phyloP scores from a whole-genome alignment of 2,888 invertebrate genomes.

The Apantesis nais region DNA sequence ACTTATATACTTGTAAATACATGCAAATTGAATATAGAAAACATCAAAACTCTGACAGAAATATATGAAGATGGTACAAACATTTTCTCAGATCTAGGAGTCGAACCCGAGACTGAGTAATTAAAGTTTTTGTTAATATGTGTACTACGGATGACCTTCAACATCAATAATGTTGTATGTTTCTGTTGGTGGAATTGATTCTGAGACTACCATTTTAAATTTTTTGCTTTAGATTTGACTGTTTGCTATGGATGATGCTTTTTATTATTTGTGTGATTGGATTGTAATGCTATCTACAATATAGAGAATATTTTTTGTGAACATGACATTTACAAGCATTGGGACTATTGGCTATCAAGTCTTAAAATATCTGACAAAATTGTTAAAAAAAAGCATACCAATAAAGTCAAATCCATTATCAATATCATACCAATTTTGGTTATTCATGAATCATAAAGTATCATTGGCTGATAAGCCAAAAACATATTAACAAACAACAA shows the following conservation, averaged over 20 bases:
- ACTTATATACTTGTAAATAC: too few species aligned
- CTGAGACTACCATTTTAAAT: neutral
- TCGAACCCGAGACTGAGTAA: too few species aligned
- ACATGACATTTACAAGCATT: neutral
- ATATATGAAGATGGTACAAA: too few species aligned
- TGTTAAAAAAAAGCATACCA: conserved; percentile 19
- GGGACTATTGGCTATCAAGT: neutral
- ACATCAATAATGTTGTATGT: neutral
- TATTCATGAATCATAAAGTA: conserved; percentile 42
- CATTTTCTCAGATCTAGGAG: too few species aligned
- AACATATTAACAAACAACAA: conserved; percentile 38
- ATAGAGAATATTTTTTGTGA: neutral
- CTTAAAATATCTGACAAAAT: conserved; percentile 19
- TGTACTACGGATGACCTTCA: neutral
- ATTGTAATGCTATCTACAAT: neutral
- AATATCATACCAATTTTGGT: conserved; percentile 28
- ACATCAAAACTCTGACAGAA: too few species aligned
- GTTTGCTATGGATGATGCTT: neutral
- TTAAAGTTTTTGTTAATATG: neutral
- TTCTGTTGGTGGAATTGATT: neutral
- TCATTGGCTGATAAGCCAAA: conserved; percentile 51
- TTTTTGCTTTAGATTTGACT: neutral
- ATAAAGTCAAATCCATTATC: conserved; percentile 30
- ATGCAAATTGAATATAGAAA: too few species aligned
- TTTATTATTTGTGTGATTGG: neutral